phyloP scores from a whole-genome alignment of 30 jellyfish, hydroid and myxozoan genomes.

The Aurelia aurita region DNA sequence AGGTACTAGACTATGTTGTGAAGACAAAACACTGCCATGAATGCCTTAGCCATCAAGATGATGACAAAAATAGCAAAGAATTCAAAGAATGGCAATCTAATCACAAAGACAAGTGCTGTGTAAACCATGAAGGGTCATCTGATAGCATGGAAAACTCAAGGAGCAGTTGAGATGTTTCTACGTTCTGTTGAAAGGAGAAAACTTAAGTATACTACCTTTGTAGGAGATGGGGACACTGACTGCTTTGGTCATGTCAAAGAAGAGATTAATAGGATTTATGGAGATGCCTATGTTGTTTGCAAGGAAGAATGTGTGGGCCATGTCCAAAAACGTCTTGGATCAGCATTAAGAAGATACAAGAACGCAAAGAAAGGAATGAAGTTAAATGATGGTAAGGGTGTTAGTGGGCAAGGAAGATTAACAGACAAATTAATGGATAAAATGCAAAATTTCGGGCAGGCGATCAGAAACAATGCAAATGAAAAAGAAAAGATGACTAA shows the following conservation, averaged over 20 bases:
- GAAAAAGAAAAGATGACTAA: conserved; percentile 31
- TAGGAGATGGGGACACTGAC: conserved; percentile 56
- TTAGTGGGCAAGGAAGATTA: conserved; percentile 50
- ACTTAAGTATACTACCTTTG: conserved; percentile 29
- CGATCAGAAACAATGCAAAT: conserved; percentile 41
- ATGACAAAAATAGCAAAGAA: conserved; percentile 1
- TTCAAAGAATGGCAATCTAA: background rate
- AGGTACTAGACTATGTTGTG: conserved; percentile 47
- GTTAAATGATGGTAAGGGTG: conserved; percentile 39
- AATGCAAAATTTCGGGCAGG: conserved; percentile 66
- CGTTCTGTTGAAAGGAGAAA: conserved; percentile 32
- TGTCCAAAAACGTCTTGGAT: conserved; percentile 23
- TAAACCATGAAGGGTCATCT: conserved; percentile 35
- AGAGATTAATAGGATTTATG: conserved; percentile 5
- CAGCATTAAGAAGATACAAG: conserved; percentile 43
- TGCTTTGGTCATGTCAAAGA: conserved; percentile 35
- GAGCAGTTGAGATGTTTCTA: conserved; percentile 50
- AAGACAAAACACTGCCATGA: conserved; percentile 46
- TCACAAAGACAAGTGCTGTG: conserved; percentile 25
- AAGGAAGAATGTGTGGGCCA: conserved; percentile 30
- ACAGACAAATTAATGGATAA: conserved; percentile 46
- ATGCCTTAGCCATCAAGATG: conserved; percentile 28
- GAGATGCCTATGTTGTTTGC: conserved; percentile 19
- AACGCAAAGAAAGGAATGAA: conserved; percentile 14
- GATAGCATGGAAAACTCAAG: conserved; percentile 49